Conservation (phyloP, 1,140 invertebrate species). For the Philaenus spumarius region DNA sequence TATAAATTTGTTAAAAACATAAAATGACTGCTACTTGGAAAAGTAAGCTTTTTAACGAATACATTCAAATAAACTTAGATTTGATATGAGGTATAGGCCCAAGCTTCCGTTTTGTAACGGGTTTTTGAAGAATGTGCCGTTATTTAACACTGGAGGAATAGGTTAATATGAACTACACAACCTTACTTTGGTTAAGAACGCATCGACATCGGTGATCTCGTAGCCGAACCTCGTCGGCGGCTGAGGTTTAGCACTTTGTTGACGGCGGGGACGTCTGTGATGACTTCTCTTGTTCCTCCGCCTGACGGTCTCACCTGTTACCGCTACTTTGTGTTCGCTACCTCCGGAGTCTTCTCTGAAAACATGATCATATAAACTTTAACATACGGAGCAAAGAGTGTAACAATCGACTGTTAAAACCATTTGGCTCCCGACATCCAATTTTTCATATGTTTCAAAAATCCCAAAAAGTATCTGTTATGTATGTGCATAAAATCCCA, state of each 20-base stretch:
- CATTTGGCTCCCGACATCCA: too few species aligned
- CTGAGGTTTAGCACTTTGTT: conserved; percentile 34
- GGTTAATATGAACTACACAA: too few species aligned
- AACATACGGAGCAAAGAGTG: background rate
- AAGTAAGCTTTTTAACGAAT: too few species aligned
- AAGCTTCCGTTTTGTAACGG: too few species aligned
- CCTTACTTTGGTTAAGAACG: conserved; percentile 59
- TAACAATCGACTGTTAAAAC: background rate
- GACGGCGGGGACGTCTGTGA: conserved; percentile 23
- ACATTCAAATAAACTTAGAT: too few species aligned
- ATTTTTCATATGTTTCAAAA: too few species aligned
- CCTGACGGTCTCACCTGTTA: background rate
- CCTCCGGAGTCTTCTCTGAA: background rate
- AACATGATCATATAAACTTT: background rate
- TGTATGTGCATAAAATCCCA: too few species aligned
- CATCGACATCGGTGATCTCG: conserved; percentile 65
- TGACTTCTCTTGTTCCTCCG: conserved; percentile 3
- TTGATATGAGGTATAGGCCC: too few species aligned
- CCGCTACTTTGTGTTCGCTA: background rate
- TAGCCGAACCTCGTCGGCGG: conserved; percentile 52
- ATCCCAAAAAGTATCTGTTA: background rate
- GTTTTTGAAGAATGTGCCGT: too few species aligned
- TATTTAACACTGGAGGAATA: too few species aligned
- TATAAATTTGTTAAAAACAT: too few species aligned
- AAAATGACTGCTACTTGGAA: too few species aligned